phyloP scores from a whole-genome alignment of 1,140 invertebrate species.

The Hesperophylax magnus region DNA sequence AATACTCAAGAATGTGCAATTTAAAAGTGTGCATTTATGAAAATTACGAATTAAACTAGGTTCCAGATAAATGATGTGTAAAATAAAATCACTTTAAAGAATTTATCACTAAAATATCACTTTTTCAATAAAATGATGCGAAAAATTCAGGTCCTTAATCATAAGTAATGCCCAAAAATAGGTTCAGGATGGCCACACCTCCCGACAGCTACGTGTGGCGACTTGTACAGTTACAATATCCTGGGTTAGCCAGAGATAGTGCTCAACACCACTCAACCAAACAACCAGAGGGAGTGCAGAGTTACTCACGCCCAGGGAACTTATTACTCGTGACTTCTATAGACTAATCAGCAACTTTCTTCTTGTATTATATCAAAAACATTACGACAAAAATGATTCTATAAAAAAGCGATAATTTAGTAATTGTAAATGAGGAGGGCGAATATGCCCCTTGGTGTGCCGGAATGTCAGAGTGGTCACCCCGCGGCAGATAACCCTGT shows the following conservation, averaged over 20 bases:
- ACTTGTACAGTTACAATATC: background rate
- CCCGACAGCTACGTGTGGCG: background rate
- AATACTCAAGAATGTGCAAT: too few relatives aligned
- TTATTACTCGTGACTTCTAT: background rate
- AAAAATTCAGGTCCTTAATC: background rate
- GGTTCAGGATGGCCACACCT: background rate
- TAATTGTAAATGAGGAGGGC: slow-evolving; percentile 16
- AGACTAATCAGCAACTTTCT: slow-evolving; percentile 48
- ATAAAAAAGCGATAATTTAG: slow-evolving; percentile 32
- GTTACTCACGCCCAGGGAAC: background rate
- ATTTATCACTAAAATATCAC: too few relatives aligned
- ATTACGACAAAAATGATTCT: slow-evolving; percentile 45
- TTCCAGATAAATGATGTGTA: too few relatives aligned
- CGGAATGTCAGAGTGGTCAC: too few relatives aligned
- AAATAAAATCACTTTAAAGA: too few relatives aligned
- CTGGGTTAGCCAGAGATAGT: slow-evolving; percentile 42
- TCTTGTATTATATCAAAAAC: slow-evolving; percentile 57
- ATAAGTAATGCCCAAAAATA: slow-evolving; percentile 16
- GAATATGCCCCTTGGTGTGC: background rate
- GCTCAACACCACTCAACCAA: slow-evolving; percentile 52
- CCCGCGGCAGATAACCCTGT: background rate
- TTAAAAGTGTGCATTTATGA: too few relatives aligned
- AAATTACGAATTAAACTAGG: too few relatives aligned
- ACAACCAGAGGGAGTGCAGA: slow-evolving; percentile 15
- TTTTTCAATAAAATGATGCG: too few relatives aligned